Base-by-base conservation (phyloP, 37 sponge, comb jelly and placozoan genomes). In the Agelas oroides region DNA sequence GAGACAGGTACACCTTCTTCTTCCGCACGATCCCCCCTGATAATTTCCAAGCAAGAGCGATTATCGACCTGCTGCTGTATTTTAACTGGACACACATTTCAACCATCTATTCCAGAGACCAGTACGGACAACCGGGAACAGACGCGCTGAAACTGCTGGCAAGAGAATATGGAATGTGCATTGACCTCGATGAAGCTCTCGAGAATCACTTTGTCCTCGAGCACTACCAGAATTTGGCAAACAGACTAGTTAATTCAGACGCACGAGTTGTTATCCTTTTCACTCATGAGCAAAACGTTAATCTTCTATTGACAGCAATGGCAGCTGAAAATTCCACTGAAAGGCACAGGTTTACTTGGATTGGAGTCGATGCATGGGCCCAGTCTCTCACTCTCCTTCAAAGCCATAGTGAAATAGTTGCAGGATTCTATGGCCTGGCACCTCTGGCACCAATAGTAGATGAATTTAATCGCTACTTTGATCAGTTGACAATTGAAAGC, bases 311-410 rank as follows among this genome's bases (percentile, higher is more conserved):
- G 25, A 65, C 20, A 39, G 1, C 20, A 2, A n/a, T 84, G 59
- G 1, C 20, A 2, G 24, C 75, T 6, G 37, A 37, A 1, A 31
- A 70, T 5, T 58, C 24, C 18, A 88, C 70, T 33, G 24, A 33
- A 34, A 18, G 21, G 25, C 27, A 63, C 20, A 71, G 66, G 3
- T 84, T 92, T 46, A 71, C 82, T 61, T 92, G 84, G 83, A 90
- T 93, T 38, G 94, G 85, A 5, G 79, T 81, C 28, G 94, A 93
- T 81, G 79, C 75, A 0, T 93, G 94, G 94, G 90, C 89, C 14
- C 46, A 55, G 0, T 59, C 84, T 17, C 39, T 1, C 25, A 74
- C 60, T 21, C 46, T 75, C 2, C 2, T 24, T 21, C 33, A 65
- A 15, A 20, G 86, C 91, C 53, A 23, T 6, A 24, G 21, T 30